Evolutionary conservation across 2,797 vertebrate species (phyloP).

Genomic region (Chaetophractus vellerosus): DNA sequence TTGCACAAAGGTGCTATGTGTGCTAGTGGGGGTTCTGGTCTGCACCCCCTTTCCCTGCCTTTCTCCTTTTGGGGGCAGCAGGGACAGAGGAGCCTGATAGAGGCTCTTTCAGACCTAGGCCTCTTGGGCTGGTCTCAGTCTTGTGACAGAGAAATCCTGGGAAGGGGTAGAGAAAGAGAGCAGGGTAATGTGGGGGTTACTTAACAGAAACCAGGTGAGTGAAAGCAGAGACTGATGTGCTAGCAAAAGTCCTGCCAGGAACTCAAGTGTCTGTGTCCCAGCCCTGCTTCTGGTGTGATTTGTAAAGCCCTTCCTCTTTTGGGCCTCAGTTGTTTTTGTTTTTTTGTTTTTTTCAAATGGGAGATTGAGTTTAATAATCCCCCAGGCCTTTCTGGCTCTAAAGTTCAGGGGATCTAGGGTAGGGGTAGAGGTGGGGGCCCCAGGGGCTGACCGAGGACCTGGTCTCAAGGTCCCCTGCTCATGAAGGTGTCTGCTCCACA

Average conservation of each 20-base stretch:
- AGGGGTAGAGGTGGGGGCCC: neutral
- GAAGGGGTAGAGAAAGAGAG: neutral
- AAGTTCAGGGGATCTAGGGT: neutral
- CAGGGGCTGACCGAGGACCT: neutral
- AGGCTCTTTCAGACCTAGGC: neutral
- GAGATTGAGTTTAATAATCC: neutral
- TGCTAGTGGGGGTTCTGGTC: neutral
- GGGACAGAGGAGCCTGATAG: neutral
- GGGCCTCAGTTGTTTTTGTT: neutral
- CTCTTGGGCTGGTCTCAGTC: neutral
- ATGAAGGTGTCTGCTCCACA: conserved; percentile 83
- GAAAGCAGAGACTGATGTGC: neutral
- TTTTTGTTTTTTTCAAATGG: neutral
- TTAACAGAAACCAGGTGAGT: neutral
- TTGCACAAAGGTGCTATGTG: neutral
- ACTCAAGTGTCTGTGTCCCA: neutral
- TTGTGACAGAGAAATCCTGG: neutral
- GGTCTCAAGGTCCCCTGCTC: neutral
- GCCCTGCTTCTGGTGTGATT: neutral
- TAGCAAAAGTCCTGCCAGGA: neutral
- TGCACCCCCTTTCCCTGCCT: no score
- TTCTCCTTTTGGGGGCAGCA: neutral
- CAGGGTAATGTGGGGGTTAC: neutral
- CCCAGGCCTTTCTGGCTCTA: conserved; percentile 26
- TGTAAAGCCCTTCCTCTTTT: neutral